Percentiles rank a stretch among this genome's conserved stretches.
Conservation (phyloP, 2,113 vertebrate species). For the Apus apus region DNA sequence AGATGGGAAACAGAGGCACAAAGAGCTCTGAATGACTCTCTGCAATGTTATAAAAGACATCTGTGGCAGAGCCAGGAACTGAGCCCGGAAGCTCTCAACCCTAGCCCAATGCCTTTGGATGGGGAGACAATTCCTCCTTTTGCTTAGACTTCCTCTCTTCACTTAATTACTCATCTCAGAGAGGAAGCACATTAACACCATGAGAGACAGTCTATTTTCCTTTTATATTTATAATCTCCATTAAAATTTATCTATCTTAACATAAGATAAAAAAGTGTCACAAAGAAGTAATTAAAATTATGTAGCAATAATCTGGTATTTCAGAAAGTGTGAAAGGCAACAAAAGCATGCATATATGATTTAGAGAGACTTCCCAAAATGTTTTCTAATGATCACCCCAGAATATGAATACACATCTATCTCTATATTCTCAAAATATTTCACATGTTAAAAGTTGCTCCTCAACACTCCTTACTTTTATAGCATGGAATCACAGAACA, state of each 20-base stretch:
- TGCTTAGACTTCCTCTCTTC: background rate
- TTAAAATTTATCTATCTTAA: background rate
- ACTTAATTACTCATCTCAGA: background rate
- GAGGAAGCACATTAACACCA: background rate
- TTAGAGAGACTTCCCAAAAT: background rate
- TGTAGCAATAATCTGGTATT: background rate
- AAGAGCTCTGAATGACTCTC: slow-evolving; percentile 24
- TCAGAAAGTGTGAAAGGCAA: background rate
- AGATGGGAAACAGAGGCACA: slow-evolving; percentile 61
- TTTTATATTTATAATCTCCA: background rate
- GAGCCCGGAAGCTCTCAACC: slow-evolving; percentile 8
- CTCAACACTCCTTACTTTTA: background rate
- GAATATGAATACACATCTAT: background rate
- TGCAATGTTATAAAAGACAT: slow-evolving; percentile 42
- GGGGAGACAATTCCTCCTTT: background rate
- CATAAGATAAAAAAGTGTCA: background rate
- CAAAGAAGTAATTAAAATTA: background rate
- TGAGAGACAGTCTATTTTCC: background rate
- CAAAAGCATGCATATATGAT: background rate
- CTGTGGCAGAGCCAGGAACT: slow-evolving; percentile 50
- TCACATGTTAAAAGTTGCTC: background rate
- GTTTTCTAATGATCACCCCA: background rate
- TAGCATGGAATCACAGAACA: background rate
- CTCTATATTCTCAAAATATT: background rate
- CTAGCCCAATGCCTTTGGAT: background rate